Conservation (phyloP, 1,140 invertebrate genomes). For the Drosophila eugracilis region DNA sequence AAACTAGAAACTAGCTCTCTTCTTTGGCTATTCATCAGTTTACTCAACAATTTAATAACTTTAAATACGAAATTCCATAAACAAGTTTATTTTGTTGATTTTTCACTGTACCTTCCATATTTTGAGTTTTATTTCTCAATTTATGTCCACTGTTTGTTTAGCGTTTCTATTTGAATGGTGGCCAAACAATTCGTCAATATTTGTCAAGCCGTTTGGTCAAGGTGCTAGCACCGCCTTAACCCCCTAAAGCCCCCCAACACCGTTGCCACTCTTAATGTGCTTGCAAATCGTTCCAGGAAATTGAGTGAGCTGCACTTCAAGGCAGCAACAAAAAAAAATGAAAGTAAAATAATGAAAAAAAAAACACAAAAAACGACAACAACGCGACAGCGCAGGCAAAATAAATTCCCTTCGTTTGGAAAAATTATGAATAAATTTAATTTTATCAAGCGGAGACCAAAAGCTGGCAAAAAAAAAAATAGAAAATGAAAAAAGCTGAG, state of each 20-base stretch:
- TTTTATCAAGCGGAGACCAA: slow-evolving; percentile 38
- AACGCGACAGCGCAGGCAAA: slow-evolving; percentile 2
- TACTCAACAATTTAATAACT: too few relatives aligned
- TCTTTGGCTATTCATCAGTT: too few relatives aligned
- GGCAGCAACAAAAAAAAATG: slow-evolving; percentile 22
- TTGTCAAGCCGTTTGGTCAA: slow-evolving; percentile 51
- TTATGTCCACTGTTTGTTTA: slow-evolving; percentile 17
- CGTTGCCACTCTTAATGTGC: slow-evolving; percentile 41
- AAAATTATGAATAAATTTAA: slow-evolving; percentile 60
- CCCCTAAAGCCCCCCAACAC: not conserved
- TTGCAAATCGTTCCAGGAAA: slow-evolving; percentile 75
- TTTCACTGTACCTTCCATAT: not conserved
- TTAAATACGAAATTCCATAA: too few relatives aligned
- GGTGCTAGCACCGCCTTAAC: slow-evolving; percentile 1
- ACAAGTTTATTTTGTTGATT: not conserved
- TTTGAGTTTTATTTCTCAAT: not conserved
- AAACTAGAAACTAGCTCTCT: too few relatives aligned
- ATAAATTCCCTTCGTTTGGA: slow-evolving; percentile 41
- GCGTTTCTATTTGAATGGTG: slow-evolving; percentile 54
- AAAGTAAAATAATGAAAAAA: slow-evolving; percentile 7
- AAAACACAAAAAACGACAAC: slow-evolving; percentile 4
- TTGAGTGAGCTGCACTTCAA: slow-evolving; percentile 73
- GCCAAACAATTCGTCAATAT: slow-evolving; percentile 61
- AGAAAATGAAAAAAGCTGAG: not conserved
- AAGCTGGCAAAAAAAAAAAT: not conserved